Evolutionary conservation across 2,113 vertebrate species (phyloP), one percentile per base, ranked within the genome.

Genomic region (Laterallus jamaicensis): DNA sequence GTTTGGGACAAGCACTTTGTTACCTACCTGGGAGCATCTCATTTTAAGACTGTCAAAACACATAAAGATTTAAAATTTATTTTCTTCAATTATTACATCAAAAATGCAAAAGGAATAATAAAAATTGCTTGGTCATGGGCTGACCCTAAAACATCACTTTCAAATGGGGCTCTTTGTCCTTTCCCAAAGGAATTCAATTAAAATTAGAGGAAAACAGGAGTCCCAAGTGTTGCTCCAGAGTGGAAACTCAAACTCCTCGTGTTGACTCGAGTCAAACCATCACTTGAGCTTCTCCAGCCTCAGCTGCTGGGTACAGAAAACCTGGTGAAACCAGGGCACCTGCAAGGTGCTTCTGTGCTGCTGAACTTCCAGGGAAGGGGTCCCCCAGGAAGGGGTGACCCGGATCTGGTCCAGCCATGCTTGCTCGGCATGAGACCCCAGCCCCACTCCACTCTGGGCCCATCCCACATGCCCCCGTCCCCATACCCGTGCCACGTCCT

Each of bases 381-480:
- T n/a, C 69, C 15, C 15, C 1, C 40, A 40, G 40, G 40, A 40
- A 40, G 40, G 40, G 40, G 40, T 40, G 40, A 13, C 40, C 40
- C 0, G 0, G n/a, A 32, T 17, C 82, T 5, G 0, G 21, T 37
- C 32, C 71, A 31, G 55, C 56, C 11, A 7, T 25, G 29, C 42
- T 77, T 1, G 2, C 49, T 29, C 1, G 1, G 42, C 60, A 6
- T 35, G 44, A 62, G 44, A 42, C 42, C 55, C 7, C 60, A 18
- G 31, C 60, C 66, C 64, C 71, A 1, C 24, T 50, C 44, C 44
- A 19, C 44, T 18, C 44, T 47, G 17, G 63, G 50, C 17, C 4
- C 3, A 1, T 64, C 77, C 80, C 29, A 6, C 2, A 9, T 6
- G 7, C 25, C 80, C 60, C 0, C 0, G 2, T 26, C 59, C 37